Evolutionary conservation across 2,797 vertebrate genomes (phyloP), one percentile per base, ranked within the genome.

Genomic region (Picus viridis): DNA sequence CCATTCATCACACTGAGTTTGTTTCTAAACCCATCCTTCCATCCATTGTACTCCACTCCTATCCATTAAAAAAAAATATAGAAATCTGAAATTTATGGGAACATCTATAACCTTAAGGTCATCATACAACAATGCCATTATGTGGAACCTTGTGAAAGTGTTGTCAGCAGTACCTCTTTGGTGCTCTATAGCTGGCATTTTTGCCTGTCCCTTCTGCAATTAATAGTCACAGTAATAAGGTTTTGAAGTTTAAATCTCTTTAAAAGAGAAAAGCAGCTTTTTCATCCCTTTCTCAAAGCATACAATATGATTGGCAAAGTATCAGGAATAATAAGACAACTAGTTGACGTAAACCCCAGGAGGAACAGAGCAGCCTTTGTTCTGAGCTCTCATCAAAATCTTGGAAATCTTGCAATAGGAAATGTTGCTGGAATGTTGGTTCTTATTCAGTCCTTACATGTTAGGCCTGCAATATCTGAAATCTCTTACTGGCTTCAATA

Each of bases 291-390:
- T 97, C 69, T 76, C 95, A 94, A 94, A 96, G 92, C 26, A 3
- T 88, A 97, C 97, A 97, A 95, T 97, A 96, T 97, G 97, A 97
- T 89, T 97, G 97, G 97, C 97, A 97, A 96, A 96, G 95, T 94
- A 93, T 97, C 97, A 97, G 96, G 95, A 97, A 97, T 94, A 97
- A 97, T 93, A 97, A 96, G 95, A 98, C 95, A 96, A 97, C 94
- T 74, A 72, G 87, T 93, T 97, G 97, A 97, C 75, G 92, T 96
- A 96, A 98, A 96, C 84, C 94, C 92, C 82, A 47, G 75, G 86
- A 95, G 93, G 93, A 97, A 98, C 97, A 98, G 96, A 97, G 81
- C 62, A 71, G 90, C 95, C 96, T 98, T 98, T 98, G 97, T 98
- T 95, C 92, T 56, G 72, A 93, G 88, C 89, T 96, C 96, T 95